phyloP scores from a whole-genome alignment of 2,888 invertebrate species.

The Hydroisotoma schaefferi region DNA sequence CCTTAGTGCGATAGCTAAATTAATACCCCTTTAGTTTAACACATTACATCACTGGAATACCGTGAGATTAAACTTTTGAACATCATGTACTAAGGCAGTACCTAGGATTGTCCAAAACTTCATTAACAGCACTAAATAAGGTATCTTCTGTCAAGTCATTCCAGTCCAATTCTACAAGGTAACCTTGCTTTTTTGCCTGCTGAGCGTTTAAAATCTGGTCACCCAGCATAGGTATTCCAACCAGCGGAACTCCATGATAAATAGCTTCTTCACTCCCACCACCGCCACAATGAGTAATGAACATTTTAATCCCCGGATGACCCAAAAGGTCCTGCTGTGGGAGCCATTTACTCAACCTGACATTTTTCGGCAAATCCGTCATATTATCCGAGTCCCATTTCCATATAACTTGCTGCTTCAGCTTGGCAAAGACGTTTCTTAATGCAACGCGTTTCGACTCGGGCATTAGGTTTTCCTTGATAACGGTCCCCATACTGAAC shows the following conservation, averaged over 20 bases:
- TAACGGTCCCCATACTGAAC: constrained; percentile 33
- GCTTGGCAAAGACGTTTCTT: constrained; percentile 59
- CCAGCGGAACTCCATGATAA: constrained; percentile 59
- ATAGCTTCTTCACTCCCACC: constrained; percentile 63
- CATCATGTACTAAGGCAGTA: too few relatives aligned
- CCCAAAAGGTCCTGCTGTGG: constrained; percentile 72
- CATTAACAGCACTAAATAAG: constrained; percentile 11
- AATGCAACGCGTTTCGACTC: constrained; percentile 57
- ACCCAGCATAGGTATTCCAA: constrained; percentile 42
- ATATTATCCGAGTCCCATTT: constrained; percentile 63
- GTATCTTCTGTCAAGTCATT: constrained; percentile 17
- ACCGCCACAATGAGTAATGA: constrained; percentile 66
- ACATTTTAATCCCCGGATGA: constrained; percentile 58
- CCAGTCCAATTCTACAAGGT: constrained; percentile 19
- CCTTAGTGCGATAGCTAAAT: too few relatives aligned
- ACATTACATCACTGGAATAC: too few relatives aligned
- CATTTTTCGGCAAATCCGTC: constrained; percentile 61
- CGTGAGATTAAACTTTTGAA: too few relatives aligned
- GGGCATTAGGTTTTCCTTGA: constrained; percentile 51
- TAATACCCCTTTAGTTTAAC: too few relatives aligned
- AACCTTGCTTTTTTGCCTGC: constrained; percentile 12
- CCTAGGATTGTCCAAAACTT: constrained; percentile 17
- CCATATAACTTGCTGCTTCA: constrained; percentile 81
- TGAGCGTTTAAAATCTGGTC: constrained; percentile 10
- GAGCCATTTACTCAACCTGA: constrained; percentile 62